A percentile compares a stretch with the other conserved stretches of the same genome.
Conservation (phyloP, 2,113 vertebrate species). For the Glaucidium brasilianum region DNA sequence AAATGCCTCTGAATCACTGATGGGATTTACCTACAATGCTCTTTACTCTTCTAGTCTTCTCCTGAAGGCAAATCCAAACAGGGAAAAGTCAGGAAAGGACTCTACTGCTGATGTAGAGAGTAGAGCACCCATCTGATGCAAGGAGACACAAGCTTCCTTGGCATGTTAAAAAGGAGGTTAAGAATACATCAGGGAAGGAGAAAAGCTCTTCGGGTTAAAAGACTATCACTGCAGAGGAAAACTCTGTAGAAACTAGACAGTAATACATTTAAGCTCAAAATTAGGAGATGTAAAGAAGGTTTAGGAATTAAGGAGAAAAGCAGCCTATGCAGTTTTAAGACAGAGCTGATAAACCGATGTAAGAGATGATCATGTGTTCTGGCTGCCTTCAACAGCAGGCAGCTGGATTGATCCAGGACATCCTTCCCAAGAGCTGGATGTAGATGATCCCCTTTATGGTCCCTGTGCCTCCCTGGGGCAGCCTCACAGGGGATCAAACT, state of each 20-base stretch:
- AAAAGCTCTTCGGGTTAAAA: not conserved
- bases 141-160: not conserved
- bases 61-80: not conserved
- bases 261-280: not conserved
- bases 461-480: not conserved
- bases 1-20: not conserved
- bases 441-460: not conserved
- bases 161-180: not conserved
- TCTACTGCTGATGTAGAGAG: not conserved
- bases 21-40: not conserved
- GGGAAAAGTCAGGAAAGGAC: not conserved
- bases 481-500: not conserved
- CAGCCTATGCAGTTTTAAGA: not conserved
- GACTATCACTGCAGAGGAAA: not conserved
- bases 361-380: not conserved
- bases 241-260: not conserved
- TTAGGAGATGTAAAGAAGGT: not conserved
- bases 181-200: not conserved
- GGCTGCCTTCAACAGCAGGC: not conserved
- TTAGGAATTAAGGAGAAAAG: not conserved
- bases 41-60: not conserved
- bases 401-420: not conserved
- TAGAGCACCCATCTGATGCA: not conserved
- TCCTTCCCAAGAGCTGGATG: not conserved
- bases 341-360: not conserved